phyloP scores from a whole-genome alignment of 2,888 invertebrate species.

The Erpobdella octoculata region DNA sequence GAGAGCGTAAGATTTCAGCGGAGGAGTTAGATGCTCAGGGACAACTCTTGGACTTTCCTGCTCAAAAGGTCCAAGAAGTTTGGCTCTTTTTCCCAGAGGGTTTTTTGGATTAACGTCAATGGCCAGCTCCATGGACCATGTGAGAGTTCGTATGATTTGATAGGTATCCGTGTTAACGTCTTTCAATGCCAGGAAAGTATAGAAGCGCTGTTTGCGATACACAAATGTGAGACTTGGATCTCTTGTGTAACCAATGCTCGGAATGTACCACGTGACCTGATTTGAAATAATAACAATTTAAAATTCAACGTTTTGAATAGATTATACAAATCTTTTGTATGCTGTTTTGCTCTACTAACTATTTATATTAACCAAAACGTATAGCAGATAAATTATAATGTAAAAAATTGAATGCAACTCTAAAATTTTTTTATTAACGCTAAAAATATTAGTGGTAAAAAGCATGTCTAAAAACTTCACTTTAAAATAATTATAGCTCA shows the following conservation, averaged over 20 bases:
- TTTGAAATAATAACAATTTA: constrained; percentile 19
- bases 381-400: too few species aligned
- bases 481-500: too few species aligned
- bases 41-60: constrained; percentile 34
- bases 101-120: constrained; percentile 47
- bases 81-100: constrained; percentile 46
- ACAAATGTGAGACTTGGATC: constrained; percentile 49
- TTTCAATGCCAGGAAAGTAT: constrained; percentile 51
- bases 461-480: too few species aligned
- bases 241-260: constrained; percentile 45
- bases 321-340: neutral
- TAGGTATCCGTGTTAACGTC: constrained; percentile 46
- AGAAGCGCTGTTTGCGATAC: constrained; percentile 50
- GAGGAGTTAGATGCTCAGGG: neutral
- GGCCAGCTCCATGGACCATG: constrained; percentile 48
- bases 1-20: constrained; percentile 29
- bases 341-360: neutral
- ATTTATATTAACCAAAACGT: too few species aligned
- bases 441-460: too few species aligned
- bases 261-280: constrained; percentile 50
- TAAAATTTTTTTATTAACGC: too few species aligned
- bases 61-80: constrained; percentile 36
- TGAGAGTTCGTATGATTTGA: constrained; percentile 47
- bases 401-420: too few species aligned
- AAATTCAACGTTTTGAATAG: neutral